Evolutionary conservation across 2,797 vertebrate species (phyloP).

Genomic region (Arctocebus calabarensis): DNA sequence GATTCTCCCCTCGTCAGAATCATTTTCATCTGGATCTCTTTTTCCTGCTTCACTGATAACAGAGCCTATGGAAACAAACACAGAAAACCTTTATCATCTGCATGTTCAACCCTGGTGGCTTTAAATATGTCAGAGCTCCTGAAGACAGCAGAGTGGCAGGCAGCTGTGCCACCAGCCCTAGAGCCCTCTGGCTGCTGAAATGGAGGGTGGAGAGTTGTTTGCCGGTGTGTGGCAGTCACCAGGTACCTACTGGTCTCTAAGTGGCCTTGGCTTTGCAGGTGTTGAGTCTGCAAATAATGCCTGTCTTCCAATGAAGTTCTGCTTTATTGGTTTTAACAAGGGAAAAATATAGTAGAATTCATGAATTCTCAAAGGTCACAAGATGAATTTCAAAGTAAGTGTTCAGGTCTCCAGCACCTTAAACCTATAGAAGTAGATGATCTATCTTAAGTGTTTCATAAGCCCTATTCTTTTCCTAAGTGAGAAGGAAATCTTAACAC

Average conservation of each 20-base stretch:
- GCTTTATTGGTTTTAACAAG: neutral
- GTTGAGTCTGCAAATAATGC: neutral
- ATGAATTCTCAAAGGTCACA: neutral
- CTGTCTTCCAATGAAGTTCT: neutral
- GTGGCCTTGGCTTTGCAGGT: neutral
- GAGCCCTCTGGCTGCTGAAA: neutral
- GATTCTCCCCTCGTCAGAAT: slow-evolving; percentile 95
- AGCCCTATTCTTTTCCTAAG: neutral
- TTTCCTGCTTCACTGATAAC: slow-evolving; percentile 94
- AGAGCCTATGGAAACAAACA: slow-evolving; percentile 88
- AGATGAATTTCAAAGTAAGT: neutral
- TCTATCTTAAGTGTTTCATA: neutral
- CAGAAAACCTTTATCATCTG: neutral
- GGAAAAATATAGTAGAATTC: neutral
- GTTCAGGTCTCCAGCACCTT: neutral
- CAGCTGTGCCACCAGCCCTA: neutral
- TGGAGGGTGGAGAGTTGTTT: neutral
- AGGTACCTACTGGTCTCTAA: neutral
- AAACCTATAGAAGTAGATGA: neutral
- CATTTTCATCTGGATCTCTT: slow-evolving; percentile 98
- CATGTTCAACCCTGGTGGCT: neutral
- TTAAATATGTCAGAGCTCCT: neutral
- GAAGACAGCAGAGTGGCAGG: rapidly evolving
- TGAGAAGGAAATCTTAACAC: neutral
- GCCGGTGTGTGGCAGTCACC: neutral